phyloP scores from a whole-genome alignment of 2,797 vertebrate genomes.

The Hypotaenidia philippensis region DNA sequence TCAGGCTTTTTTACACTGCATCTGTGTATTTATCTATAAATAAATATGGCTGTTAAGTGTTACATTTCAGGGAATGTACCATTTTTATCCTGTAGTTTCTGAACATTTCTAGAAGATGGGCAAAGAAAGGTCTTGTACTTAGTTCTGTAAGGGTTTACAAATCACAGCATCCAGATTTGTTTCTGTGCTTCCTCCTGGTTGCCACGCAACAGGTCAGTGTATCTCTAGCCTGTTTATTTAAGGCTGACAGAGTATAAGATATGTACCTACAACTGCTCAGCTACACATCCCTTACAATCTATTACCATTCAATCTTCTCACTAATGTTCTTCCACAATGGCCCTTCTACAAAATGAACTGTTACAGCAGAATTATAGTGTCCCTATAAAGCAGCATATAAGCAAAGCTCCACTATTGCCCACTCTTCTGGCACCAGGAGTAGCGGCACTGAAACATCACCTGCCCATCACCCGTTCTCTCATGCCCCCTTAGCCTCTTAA shows the following conservation, averaged over 20 bases:
- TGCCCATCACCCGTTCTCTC: background rate
- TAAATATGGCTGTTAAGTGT: background rate
- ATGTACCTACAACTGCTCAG: background rate
- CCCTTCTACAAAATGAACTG: background rate
- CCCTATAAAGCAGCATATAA: background rate
- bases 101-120: background rate
- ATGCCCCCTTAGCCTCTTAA: background rate
- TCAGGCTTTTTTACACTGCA: background rate
- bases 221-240: conserved; percentile 6
- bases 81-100: conserved; percentile 21
- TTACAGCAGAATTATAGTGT: background rate
- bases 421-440: background rate
- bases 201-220: conserved; percentile 60
- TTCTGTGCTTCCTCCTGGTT: conserved; percentile 9
- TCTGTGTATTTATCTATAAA: conserved; percentile 23
- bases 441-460: background rate
- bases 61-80: background rate
- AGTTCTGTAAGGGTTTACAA: conserved; percentile 16
- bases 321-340: background rate
- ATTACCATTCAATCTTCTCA: background rate
- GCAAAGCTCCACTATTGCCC: background rate
- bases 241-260: background rate
- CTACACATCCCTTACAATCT: background rate
- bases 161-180: background rate
- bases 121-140: conserved; percentile 23